Percentiles rank a stretch among this genome's conserved stretches.
These are phyloP conservation scores for Dasypolia templi DNA, from an alignment of 2,888 invertebrate genomes.

Conservation along the genomic window DNA sequence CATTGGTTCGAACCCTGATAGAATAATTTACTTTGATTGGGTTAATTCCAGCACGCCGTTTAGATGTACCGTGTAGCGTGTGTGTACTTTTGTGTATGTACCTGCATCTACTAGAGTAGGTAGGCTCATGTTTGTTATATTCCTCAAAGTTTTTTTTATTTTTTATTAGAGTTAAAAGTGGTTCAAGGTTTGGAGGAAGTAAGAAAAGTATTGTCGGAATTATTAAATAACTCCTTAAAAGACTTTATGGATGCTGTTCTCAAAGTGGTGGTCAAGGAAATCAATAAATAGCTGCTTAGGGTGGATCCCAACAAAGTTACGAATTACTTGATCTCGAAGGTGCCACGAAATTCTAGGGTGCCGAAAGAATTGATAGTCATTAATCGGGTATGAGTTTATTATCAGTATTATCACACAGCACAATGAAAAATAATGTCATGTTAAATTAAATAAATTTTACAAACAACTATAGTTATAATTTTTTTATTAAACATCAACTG, in stretches of 20 bases:
- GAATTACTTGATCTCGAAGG: background rate
- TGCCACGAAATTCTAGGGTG: background rate
- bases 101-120: too few relatives aligned
- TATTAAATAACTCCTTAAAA: conserved; percentile 17
- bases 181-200: conserved; percentile 23
- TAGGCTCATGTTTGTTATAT: too few relatives aligned
- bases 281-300: conserved; percentile 10
- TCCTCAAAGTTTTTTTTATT: too few relatives aligned
- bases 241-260: conserved; percentile 15
- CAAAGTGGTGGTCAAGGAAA: conserved; percentile 18
- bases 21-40: background rate
- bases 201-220: background rate
- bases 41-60: background rate
- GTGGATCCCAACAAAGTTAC: background rate
- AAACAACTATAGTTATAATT: background rate
- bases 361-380: conserved; percentile 10
- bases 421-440: background rate
- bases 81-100: too few relatives aligned
- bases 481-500: background rate
- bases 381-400: background rate
- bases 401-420: background rate
- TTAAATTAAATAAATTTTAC: background rate
- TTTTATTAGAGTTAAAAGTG: conserved; percentile 9
- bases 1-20: background rate
- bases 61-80: too few relatives aligned